Base-by-base conservation (phyloP, 2,888 invertebrate species). In the Platerodrilus igneus region DNA sequence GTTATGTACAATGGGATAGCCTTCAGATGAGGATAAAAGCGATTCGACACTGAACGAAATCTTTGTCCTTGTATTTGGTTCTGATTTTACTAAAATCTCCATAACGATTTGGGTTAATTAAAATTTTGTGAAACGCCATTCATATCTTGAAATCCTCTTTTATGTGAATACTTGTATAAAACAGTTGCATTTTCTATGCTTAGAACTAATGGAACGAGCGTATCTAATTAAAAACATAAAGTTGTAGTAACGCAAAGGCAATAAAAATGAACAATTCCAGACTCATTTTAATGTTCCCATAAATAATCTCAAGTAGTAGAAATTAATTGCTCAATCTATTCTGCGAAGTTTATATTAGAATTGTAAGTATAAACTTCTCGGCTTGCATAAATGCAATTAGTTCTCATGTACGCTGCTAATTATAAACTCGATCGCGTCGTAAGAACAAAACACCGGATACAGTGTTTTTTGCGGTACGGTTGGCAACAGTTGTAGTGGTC, bases 21-120 rank as follows among this genome's bases (percentile, higher is more conserved):
- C 36, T 19, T 53, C 55, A n/a, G 55, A 69, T n/a, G n/a, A n/a
- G 60, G 51, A 69, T 19, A 83, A 62, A 13, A 83, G 60, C 0
- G 83, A 75, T 65, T 83, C 83, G 29, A 83, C 83, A 68, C 83
- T 83, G 65, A 83, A 83, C 45, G 82, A 82, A 59, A 83, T 83
- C 55, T 82, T 79, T 52, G 79, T 73, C 60, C 77, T 79, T 57
- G 75, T 69, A 62, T 68, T 42, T 35, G 57, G 41, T 46, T 65
- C 64, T 17, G 64, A 58, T 41, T 55, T 56, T 30, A 53, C 51
- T 34, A 41, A 26, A 39, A 65, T 63, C 50, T 65, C 64, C 64
- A 66, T 67, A 27, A 9, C 27, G 14, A 26, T 21, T 20, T 4
- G n/a, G 3, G 4, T 7, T 18, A 17, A 18, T 22, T n/a, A 29